Evolutionary conservation across 2,888 invertebrate species (phyloP).

Genomic region (Chaetoderma sp.): DNA sequence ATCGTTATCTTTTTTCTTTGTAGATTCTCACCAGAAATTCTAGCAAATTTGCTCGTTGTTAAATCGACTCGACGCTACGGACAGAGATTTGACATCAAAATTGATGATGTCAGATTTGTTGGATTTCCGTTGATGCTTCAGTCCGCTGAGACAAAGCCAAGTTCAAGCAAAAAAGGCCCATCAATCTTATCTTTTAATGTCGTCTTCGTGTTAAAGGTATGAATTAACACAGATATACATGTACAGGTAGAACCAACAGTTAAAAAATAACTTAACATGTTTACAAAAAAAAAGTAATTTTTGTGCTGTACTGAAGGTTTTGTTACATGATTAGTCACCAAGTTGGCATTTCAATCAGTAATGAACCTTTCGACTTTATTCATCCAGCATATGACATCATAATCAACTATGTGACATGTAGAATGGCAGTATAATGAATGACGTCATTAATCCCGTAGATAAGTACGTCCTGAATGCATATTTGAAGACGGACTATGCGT

Average conservation of each 20-base stretch:
- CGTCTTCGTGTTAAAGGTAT: slow-evolving; percentile 71
- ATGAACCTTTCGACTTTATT: too few relatives aligned
- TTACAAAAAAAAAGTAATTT: too few relatives aligned
- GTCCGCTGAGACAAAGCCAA: slow-evolving; percentile 36
- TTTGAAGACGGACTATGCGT: too few relatives aligned
- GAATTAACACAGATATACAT: slow-evolving; percentile 11
- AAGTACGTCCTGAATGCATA: too few relatives aligned
- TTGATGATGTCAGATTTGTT: slow-evolving; percentile 95
- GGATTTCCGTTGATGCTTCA: slow-evolving; percentile 83
- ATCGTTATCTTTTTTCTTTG: not conserved
- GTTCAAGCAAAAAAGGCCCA: slow-evolving; percentile 39
- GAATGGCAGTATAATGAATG: too few relatives aligned
- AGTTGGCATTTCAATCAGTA: too few relatives aligned
- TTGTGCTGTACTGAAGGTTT: too few relatives aligned
- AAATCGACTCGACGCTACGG: slow-evolving; percentile 89
- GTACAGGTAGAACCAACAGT: not conserved
- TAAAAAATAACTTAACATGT: too few relatives aligned
- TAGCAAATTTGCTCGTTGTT: slow-evolving; percentile 72
- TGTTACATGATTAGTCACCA: too few relatives aligned
- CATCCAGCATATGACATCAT: too few relatives aligned
- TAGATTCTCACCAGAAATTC: slow-evolving; percentile 25
- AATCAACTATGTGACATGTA: too few relatives aligned
- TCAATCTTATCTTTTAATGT: slow-evolving; percentile 83
- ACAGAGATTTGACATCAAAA: slow-evolving; percentile 92
- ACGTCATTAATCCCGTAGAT: too few relatives aligned